Evolutionary conservation across 1,140 invertebrate genomes (phyloP).

Genomic region (Rhagoletis zephyria): DNA sequence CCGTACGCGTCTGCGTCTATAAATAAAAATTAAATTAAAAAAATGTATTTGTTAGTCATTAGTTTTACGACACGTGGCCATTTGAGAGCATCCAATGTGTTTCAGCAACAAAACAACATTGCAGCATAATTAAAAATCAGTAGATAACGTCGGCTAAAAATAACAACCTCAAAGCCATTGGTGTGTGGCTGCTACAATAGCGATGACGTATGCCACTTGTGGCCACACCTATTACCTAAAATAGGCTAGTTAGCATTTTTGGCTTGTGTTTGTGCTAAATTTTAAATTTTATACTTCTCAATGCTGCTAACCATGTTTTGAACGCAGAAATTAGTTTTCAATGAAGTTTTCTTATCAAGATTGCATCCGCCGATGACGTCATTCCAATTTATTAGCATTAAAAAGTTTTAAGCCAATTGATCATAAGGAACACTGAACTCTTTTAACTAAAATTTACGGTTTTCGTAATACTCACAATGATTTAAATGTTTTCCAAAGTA

Average conservation of each 20-base stretch:
- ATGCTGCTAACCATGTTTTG: too few relatives aligned
- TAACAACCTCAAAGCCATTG: too few relatives aligned
- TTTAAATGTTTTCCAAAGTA: background rate
- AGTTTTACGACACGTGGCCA: too few relatives aligned
- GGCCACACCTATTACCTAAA: conserved; percentile 12
- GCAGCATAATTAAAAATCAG: too few relatives aligned
- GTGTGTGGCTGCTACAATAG: background rate
- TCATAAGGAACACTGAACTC: background rate
- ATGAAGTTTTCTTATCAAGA: too few relatives aligned
- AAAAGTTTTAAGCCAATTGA: background rate
- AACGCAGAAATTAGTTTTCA: too few relatives aligned
- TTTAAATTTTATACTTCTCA: too few relatives aligned
- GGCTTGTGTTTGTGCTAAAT: too few relatives aligned
- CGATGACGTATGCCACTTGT: conserved; percentile 3
- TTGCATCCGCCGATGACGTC: background rate
- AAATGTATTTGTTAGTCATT: background rate
- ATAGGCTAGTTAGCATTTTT: background rate
- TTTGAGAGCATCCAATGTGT: too few relatives aligned
- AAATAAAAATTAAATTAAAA: background rate
- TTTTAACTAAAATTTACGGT: background rate
- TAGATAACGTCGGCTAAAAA: too few relatives aligned
- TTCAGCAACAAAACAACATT: too few relatives aligned
- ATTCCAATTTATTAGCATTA: background rate
- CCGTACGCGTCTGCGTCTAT: background rate
- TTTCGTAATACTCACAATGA: background rate